Conservation (phyloP, 2,797 vertebrate species). For the Sebastes dallii region DNA sequence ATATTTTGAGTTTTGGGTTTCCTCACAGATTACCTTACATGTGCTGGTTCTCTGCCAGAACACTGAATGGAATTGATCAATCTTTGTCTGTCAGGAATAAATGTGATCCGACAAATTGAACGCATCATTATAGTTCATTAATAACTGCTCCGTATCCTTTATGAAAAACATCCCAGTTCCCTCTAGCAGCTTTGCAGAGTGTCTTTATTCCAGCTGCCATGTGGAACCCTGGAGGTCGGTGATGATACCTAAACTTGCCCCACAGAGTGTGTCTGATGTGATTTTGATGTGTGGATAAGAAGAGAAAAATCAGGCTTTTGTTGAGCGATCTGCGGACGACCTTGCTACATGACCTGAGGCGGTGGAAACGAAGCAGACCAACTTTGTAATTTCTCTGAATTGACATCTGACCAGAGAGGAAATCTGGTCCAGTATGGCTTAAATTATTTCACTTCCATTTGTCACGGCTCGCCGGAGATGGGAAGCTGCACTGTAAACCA, state of each 20-base stretch:
- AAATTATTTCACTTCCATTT: conserved; percentile 77
- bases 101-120: conserved; percentile 20
- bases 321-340: conserved; percentile 35
- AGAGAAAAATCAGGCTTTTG: conserved; percentile 38
- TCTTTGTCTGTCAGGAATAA: conserved; percentile 10
- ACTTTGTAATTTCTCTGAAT: conserved; percentile 69
- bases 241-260: conserved; percentile 42
- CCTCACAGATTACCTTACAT: conserved; percentile 63
- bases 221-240: conserved; percentile 24
- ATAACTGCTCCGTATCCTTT: conserved; percentile 4
- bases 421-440: conserved; percentile 63
- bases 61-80: conserved; percentile 27
- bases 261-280: conserved; percentile 61
- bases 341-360: conserved; percentile 66
- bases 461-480: conserved; percentile 61
- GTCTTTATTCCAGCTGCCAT: conserved; percentile 31
- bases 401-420: conserved; percentile 74
- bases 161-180: conserved; percentile 1
- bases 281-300: conserved; percentile 60
- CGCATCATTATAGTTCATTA: conserved; percentile 7
- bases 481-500: conserved; percentile 66
- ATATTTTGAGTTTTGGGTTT: conserved; percentile 66
- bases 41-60: conserved; percentile 46
- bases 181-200: background rate
- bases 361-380: conserved; percentile 72